Percentiles rank a stretch among this genome's conserved stretches.
Evolutionary conservation across 2,888 invertebrate species (phyloP).

Genomic region (Coleophora flavipennella): DNA sequence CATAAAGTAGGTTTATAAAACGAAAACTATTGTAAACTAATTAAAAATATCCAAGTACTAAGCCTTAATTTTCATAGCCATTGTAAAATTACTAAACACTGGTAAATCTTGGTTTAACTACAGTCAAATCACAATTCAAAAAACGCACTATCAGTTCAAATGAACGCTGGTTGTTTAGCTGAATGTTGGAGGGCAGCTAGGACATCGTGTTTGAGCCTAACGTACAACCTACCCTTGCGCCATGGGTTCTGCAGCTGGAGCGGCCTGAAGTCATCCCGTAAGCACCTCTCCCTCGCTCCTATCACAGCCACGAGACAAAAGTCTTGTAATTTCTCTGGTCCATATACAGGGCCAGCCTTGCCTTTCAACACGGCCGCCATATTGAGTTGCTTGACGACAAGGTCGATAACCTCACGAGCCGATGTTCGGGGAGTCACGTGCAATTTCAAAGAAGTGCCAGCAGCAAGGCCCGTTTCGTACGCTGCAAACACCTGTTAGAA

Average conservation of each 20-base stretch:
- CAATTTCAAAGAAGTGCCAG: slow-evolving; percentile 92
- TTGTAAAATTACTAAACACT: no score
- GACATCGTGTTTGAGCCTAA: slow-evolving; percentile 91
- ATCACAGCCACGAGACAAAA: slow-evolving; percentile 97
- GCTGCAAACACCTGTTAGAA: slow-evolving; percentile 91
- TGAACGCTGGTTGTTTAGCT: slow-evolving; percentile 83
- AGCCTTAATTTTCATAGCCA: no score
- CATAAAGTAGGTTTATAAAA: background rate
- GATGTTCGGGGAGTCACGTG: slow-evolving; percentile 95
- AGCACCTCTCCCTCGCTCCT: slow-evolving; percentile 93
- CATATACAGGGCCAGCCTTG: slow-evolving; percentile 88
- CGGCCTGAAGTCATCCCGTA: slow-evolving; percentile 95
- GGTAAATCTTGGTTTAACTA: no score
- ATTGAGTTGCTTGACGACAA: slow-evolving; percentile 96
- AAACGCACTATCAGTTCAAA: slow-evolving; percentile 34
- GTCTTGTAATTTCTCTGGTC: slow-evolving; percentile 85
- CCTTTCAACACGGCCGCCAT: slow-evolving; percentile 91
- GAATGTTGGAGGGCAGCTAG: slow-evolving; percentile 91
- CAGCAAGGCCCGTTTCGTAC: slow-evolving; percentile 94
- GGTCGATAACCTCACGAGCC: slow-evolving; percentile 94
- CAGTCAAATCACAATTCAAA: background rate
- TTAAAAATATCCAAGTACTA: background rate
- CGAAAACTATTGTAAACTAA: background rate
- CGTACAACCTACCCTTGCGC: slow-evolving; percentile 94
- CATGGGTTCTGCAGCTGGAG: slow-evolving; percentile 95